Evolutionary conservation across 2,888 invertebrate species (phyloP).

Genomic region (Ellobium chinense): DNA sequence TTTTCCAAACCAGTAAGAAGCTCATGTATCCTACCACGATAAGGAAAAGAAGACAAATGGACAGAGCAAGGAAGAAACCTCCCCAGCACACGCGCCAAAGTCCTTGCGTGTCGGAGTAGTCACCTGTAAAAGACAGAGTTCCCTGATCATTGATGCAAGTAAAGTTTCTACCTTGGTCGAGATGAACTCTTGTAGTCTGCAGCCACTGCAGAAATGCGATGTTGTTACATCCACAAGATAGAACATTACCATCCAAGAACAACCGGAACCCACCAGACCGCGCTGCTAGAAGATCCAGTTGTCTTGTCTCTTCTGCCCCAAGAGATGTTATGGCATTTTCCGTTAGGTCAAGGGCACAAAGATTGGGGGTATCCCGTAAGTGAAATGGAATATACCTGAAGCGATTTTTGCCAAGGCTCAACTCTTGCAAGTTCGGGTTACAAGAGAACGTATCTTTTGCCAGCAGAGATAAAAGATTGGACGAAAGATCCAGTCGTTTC

Average conservation of each 20-base stretch:
- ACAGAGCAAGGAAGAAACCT: neutral
- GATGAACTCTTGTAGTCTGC: neutral
- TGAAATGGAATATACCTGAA: slow-evolving; percentile 29
- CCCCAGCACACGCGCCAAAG: slow-evolving; percentile 26
- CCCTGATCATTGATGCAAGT: slow-evolving; percentile 17
- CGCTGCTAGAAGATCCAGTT: slow-evolving; percentile 1
- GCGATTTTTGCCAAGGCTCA: slow-evolving; percentile 10
- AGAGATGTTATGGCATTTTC: slow-evolving; percentile 14
- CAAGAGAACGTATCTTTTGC: neutral
- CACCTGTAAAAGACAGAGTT: neutral
- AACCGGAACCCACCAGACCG: neutral
- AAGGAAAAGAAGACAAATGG: slow-evolving; percentile 3
- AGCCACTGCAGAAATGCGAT: slow-evolving; percentile 26
- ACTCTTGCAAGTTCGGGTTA: neutral
- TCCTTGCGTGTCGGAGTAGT: neutral
- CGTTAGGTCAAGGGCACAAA: neutral
- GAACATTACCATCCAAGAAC: slow-evolving; percentile 12
- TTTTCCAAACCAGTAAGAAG: neutral
- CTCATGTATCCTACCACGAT: neutral
- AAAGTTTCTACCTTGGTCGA: slow-evolving; percentile 4
- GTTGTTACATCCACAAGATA: slow-evolving; percentile 27
- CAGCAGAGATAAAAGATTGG: neutral
- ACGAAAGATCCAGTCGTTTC: slow-evolving; percentile 6
- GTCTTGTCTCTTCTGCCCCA: neutral
- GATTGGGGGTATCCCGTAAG: neutral